Conservation (phyloP, 2,888 invertebrate species). For the Ophion ellenae region DNA sequence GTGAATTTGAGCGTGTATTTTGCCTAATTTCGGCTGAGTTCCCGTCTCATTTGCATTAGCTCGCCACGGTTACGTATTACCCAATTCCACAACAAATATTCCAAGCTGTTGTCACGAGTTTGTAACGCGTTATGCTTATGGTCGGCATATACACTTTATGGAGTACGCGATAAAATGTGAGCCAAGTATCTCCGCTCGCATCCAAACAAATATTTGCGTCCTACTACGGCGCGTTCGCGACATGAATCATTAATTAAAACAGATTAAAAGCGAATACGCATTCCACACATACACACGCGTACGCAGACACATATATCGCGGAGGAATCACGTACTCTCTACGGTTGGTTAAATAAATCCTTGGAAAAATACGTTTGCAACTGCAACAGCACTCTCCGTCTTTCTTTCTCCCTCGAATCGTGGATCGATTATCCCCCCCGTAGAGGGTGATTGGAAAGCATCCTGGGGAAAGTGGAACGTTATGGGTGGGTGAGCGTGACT, state of each 20-base stretch:
- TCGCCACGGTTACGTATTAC: conserved; percentile 6
- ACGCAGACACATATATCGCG: conserved; percentile 61
- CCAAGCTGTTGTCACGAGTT: conserved; percentile 16
- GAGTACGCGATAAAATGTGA: conserved; percentile 17
- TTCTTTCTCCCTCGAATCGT: conserved; percentile 11
- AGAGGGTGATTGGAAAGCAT: conserved; percentile 12
- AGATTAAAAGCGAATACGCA: conserved; percentile 71
- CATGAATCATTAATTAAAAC: conserved; percentile 71
- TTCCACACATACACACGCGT: neutral
- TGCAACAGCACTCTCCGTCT: conserved; percentile 19
- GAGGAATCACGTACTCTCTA: neutral
- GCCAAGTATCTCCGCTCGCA: conserved; percentile 60
- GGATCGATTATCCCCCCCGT: conserved; percentile 32
- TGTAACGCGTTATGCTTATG: conserved; percentile 30
- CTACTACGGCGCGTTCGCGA: conserved; percentile 50
- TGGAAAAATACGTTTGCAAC: conserved; percentile 43
- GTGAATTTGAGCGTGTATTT: neutral
- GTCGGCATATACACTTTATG: conserved; percentile 35
- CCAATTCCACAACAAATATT: conserved; percentile 16
- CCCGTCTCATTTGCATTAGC: conserved; percentile 26
- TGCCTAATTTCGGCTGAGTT: neutral
- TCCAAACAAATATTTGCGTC: conserved; percentile 74
- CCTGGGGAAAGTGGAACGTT: conserved; percentile 3
- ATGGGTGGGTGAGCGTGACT: neutral
- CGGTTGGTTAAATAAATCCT: neutral